These are phyloP conservation scores for Stramonita haemastoma DNA, from an alignment of 2,888 invertebrate genomes.

Conservation along the genomic window DNA sequence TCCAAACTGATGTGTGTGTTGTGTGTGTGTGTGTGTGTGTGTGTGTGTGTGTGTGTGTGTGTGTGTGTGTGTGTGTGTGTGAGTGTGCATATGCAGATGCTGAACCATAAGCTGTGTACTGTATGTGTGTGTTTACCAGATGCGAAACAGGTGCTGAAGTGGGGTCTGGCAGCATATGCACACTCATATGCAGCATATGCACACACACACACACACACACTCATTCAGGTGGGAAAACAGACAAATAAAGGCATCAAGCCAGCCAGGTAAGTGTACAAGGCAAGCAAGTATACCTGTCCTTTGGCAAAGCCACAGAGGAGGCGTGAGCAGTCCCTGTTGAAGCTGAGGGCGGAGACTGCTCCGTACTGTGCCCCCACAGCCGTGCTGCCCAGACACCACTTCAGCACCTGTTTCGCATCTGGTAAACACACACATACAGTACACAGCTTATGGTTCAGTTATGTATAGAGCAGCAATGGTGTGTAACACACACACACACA, in stretches of 20 bases:
- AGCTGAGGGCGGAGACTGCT: constrained; percentile 84
- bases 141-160: constrained; percentile 88
- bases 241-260: neutral
- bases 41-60: too few species aligned
- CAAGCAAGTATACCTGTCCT: constrained; percentile 80
- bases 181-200: too few species aligned
- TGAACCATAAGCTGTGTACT: neutral
- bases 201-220: neutral
- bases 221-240: neutral
- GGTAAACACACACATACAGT: constrained; percentile 30
- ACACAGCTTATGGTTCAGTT: neutral
- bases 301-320: constrained; percentile 88
- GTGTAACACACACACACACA: neutral
- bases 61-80: too few species aligned
- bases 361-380: constrained; percentile 86
- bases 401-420: constrained; percentile 86
- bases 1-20: too few species aligned
- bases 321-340: constrained; percentile 91
- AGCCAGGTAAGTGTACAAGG: neutral
- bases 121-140: constrained; percentile 64
- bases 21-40: too few species aligned
- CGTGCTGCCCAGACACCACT: constrained; percentile 87
- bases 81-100: too few species aligned
- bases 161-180: constrained; percentile 84
- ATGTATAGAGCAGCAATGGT: too few species aligned